These are phyloP conservation scores for Oryzias dopingdopingensis DNA, from an alignment of 2,797 vertebrate genomes.

Conservation along the genomic window DNA sequence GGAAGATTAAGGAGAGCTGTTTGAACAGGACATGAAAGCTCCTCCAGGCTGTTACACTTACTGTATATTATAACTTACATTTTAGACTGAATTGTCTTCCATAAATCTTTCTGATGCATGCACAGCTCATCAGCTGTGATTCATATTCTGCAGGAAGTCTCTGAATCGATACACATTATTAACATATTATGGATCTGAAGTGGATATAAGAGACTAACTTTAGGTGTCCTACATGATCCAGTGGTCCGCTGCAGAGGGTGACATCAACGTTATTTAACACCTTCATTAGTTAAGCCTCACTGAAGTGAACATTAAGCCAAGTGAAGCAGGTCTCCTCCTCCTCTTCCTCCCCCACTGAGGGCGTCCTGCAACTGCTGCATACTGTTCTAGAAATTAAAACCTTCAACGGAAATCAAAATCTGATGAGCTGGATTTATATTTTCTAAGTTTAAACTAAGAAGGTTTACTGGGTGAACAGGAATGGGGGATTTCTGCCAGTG, in stretches of 20 bases:
- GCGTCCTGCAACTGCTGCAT: constrained; percentile 13
- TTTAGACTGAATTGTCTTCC: constrained; percentile 27
- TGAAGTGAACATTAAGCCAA: constrained; percentile 43
- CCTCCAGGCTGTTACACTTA: constrained; percentile 28
- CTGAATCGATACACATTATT: constrained; percentile 16
- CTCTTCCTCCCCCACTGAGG: constrained; percentile 6
- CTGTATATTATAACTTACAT: constrained; percentile 28
- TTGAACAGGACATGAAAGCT: constrained; percentile 44
- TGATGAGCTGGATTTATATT: too few species aligned
- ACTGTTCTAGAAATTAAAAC: constrained; percentile 16
- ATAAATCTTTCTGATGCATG: constrained; percentile 19
- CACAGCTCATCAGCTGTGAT: constrained; percentile 32
- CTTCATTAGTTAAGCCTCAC: constrained; percentile 52
- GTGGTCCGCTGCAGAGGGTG: constrained; percentile 37
- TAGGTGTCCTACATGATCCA: constrained; percentile 54
- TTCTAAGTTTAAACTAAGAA: too few species aligned
- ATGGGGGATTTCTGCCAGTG: too few species aligned
- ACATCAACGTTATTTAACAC: constrained; percentile 45
- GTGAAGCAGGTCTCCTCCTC: constrained; percentile 33
- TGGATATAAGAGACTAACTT: constrained; percentile 40
- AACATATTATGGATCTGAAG: constrained; percentile 37
- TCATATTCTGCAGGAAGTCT: constrained; percentile 18
- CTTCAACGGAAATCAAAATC: not conserved
- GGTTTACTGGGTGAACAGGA: too few species aligned
- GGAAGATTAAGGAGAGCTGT: constrained; percentile 43